Percentiles rank a stretch among this genome's conserved stretches.
Conservation (phyloP, 2,113 vertebrate genomes). For the Raphicerus campestris region DNA sequence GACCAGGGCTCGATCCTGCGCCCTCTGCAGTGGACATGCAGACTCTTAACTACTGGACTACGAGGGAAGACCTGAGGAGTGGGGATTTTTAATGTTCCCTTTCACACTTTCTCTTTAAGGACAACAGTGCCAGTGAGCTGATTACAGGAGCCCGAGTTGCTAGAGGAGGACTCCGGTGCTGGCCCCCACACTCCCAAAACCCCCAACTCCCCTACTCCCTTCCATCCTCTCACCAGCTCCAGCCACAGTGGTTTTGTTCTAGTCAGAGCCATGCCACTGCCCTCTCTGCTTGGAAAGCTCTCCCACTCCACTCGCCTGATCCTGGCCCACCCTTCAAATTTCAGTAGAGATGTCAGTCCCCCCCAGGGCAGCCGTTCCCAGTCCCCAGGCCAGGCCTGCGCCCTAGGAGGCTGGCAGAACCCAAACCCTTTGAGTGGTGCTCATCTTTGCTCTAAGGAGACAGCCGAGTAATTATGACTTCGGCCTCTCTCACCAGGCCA, state of each 20-base stretch:
- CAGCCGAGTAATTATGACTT: background rate
- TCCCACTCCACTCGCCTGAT: background rate
- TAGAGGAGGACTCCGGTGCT: fast-evolving
- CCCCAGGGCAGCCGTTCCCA: background rate
- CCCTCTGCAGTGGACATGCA: background rate
- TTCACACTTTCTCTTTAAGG: background rate
- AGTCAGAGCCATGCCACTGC: background rate
- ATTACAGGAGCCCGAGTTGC: background rate
- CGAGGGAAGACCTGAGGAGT: background rate
- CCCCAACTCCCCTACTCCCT: background rate
- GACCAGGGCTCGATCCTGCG: background rate
- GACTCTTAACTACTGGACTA: background rate
- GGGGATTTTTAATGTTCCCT: background rate
- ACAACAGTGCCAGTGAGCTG: background rate
- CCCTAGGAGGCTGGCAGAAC: background rate
- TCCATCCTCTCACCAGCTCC: background rate
- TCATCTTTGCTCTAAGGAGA: background rate
- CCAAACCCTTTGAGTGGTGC: background rate
- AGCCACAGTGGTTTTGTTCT: fast-evolving
- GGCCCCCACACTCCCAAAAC: fast-evolving
- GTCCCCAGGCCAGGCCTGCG: background rate
- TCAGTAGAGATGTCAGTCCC: background rate
- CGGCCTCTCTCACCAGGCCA: background rate
- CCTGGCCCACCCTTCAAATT: too few species aligned
- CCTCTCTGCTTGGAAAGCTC: background rate